Conservation (phyloP, 2,113 vertebrate genomes). For the Bubo bubo region DNA sequence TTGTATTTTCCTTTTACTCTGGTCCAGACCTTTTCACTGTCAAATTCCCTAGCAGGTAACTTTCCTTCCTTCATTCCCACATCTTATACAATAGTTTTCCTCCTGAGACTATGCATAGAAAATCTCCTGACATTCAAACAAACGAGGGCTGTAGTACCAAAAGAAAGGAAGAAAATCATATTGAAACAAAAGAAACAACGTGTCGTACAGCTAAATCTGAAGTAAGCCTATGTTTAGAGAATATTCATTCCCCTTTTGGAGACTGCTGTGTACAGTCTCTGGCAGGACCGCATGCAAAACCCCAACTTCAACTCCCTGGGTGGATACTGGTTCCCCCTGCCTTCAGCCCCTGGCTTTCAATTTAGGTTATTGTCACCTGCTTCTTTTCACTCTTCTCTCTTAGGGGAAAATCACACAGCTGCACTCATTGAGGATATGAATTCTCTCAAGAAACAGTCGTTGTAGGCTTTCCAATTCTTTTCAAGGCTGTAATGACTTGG, state of each 20-base stretch:
- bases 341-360: background rate
- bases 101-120: fast-evolving
- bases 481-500: background rate
- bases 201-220: background rate
- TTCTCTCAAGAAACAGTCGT: background rate
- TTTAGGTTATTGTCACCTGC: background rate
- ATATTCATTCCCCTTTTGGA: background rate
- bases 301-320: background rate
- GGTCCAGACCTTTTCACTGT: background rate
- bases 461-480: background rate
- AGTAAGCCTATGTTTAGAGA: background rate
- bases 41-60: background rate
- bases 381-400: background rate
- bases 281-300: background rate
- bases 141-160: fast-evolving
- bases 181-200: background rate
- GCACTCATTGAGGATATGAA: background rate
- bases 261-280: background rate
- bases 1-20: background rate
- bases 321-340: background rate
- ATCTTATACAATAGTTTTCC: background rate
- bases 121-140: background rate
- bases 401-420: background rate
- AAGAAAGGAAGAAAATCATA: background rate
- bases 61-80: background rate